Percentiles rank a stretch among this genome's conserved stretches.
Evolutionary conservation across 2,113 vertebrate genomes (phyloP).

Genomic region (Xerus inauris): DNA sequence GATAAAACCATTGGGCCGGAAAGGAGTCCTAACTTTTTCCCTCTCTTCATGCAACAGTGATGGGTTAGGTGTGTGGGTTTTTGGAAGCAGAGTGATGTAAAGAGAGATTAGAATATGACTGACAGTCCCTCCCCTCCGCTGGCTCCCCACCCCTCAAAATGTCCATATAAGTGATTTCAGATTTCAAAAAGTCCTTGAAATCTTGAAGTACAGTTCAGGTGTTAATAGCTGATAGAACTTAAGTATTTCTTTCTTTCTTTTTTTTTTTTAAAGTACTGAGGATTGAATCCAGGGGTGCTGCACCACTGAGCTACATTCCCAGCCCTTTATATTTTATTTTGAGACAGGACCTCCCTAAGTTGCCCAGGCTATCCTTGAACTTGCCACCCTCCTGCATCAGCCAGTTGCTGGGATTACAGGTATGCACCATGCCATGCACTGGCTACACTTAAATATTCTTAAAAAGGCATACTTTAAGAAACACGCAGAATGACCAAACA

Average conservation of each 20-base stretch:
- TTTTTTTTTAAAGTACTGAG: no score
- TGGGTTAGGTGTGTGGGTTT: neutral
- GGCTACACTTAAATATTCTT: neutral
- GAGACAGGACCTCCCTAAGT: no score
- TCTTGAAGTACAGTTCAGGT: neutral
- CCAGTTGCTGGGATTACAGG: no score
- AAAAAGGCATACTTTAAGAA: slow-evolving; percentile 29
- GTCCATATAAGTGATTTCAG: neutral
- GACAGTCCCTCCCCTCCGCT: no score
- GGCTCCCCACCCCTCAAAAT: neutral
- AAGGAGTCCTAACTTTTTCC: neutral
- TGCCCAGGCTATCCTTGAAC: no score
- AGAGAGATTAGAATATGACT: neutral
- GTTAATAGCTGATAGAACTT: neutral
- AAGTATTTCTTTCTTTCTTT: neutral
- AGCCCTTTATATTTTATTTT: no score
- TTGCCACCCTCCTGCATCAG: no score
- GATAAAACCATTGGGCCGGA: neutral
- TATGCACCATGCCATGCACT: no score
- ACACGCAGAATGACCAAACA: neutral
- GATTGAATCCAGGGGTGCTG: no score
- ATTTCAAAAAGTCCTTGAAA: slow-evolving; percentile 5
- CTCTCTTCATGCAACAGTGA: neutral
- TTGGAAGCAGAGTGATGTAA: neutral
- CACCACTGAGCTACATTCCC: no score